A percentile compares a stretch with the other conserved stretches of the same genome.
phyloP scores from a whole-genome alignment of 2,113 vertebrate species.

The Promerops cafer region DNA sequence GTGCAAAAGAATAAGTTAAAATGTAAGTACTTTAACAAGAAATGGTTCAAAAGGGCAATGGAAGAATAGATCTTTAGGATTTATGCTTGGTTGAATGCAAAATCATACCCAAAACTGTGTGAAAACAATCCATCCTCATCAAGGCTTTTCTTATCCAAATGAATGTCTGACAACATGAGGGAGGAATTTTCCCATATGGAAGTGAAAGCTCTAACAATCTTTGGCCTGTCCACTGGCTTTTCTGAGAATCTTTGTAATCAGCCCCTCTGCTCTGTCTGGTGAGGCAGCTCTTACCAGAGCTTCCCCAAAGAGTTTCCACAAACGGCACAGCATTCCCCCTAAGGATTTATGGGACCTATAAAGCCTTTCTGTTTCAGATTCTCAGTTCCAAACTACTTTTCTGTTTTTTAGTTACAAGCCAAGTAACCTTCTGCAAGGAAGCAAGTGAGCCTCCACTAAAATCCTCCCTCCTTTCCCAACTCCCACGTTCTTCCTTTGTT shows the following conservation, averaged over 20 bases:
- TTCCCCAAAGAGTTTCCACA: not conserved
- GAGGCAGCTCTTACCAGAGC: not conserved
- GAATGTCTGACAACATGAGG: not conserved
- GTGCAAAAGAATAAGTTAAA: not conserved
- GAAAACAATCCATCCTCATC: not conserved
- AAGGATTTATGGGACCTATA: slow-evolving; percentile 2
- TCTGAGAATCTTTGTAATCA: not conserved
- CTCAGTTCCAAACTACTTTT: not conserved
- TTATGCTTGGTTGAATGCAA: not conserved
- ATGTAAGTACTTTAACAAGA: not conserved
- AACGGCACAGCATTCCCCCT: not conserved
- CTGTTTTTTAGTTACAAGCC: not conserved
- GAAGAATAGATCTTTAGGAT: not conserved
- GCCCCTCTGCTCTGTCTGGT: not conserved
- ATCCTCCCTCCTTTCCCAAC: not conserved
- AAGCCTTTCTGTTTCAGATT: not conserved
- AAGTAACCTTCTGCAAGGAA: not conserved
- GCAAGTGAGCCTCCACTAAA: not conserved
- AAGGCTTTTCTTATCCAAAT: slow-evolving; percentile 2
- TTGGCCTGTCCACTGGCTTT: not conserved
- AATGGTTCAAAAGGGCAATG: not conserved
- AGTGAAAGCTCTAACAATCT: not conserved
- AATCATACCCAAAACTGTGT: not conserved
- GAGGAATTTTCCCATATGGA: not conserved
- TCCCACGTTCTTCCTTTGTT: not conserved